Conservation (phyloP, 2,113 vertebrate genomes). For the Isichthys henryi region DNA sequence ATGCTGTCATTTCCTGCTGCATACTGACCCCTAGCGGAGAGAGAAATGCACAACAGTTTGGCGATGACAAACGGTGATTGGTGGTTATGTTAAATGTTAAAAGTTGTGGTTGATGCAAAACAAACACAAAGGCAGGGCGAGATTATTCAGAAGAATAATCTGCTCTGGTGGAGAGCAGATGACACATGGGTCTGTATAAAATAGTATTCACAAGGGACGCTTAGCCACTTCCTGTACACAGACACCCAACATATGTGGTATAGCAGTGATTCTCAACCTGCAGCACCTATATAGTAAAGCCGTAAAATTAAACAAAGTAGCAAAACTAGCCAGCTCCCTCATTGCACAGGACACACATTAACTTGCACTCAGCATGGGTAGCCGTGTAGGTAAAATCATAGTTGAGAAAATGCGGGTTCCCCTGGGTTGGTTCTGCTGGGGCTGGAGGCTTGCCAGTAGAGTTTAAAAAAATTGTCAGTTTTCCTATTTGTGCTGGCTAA, state of each 20-base stretch:
- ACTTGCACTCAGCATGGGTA: no score
- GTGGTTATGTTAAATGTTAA: background rate
- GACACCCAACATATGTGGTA: background rate
- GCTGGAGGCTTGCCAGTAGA: background rate
- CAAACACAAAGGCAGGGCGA: background rate
- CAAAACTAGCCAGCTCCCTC: background rate
- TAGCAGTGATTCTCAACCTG: background rate
- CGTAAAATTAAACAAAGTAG: background rate
- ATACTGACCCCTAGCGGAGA: background rate
- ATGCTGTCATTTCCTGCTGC: background rate
- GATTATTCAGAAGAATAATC: background rate
- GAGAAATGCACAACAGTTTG: background rate
- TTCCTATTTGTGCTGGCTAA: background rate
- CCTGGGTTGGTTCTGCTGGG: background rate
- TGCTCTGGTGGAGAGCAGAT: no score
- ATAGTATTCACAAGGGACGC: no score
- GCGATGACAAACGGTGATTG: background rate
- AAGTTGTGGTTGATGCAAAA: background rate
- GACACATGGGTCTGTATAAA: no score
- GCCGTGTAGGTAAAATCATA: no score
- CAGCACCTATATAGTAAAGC: background rate
- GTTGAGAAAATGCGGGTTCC: background rate
- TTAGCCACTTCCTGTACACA: background rate
- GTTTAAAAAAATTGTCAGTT: background rate
- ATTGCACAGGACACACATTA: no score